phyloP scores from a whole-genome alignment of 1,140 invertebrate species.

The Paralvinella palmiformis region DNA sequence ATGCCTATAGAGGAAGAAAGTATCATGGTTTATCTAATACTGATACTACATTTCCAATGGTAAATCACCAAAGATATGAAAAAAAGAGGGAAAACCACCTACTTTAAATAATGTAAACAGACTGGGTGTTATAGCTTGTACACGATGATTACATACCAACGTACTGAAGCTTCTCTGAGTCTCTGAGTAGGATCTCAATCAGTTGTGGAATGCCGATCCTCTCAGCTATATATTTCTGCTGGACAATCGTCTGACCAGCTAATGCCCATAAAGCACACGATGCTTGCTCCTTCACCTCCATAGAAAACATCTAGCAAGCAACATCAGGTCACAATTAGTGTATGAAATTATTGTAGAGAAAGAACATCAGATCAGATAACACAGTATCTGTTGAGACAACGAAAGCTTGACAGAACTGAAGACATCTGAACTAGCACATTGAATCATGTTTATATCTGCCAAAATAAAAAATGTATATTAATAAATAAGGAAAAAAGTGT shows the following conservation, averaged over 20 bases:
- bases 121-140: no score
- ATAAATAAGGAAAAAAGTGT: no score
- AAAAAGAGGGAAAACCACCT: no score
- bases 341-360: background rate
- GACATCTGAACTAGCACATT: background rate
- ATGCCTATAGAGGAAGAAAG: no score
- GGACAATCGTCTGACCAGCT: constrained; percentile 43
- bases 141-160: constrained; percentile 42
- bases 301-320: constrained; percentile 37
- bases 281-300: constrained; percentile 45
- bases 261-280: constrained; percentile 48
- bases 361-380: no score
- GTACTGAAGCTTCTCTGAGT: constrained; percentile 47
- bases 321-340: constrained; percentile 1
- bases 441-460: background rate
- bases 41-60: no score
- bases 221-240: constrained; percentile 47
- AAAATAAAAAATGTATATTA: no score
- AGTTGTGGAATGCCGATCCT: constrained; percentile 44
- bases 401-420: no score
- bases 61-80: no score
- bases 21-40: no score
- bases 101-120: no score
- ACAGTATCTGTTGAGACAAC: background rate
- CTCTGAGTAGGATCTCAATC: constrained; percentile 45